Evolutionary conservation across 2,888 invertebrate species (phyloP).

Genomic region (Mycalesis mineus): DNA sequence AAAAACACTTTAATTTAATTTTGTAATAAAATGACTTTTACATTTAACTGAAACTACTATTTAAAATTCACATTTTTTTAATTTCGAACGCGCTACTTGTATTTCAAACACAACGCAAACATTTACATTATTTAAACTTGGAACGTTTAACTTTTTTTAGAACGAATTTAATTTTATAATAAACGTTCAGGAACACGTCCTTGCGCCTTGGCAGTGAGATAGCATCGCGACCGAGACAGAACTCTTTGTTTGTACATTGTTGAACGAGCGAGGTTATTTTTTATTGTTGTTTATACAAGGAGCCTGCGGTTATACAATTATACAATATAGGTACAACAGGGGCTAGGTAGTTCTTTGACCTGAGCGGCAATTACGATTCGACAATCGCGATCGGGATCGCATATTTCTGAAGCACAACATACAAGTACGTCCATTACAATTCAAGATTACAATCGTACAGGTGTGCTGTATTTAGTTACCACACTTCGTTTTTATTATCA

Average conservation of each 20-base stretch:
- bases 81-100: no score
- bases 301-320: conserved; percentile 37
- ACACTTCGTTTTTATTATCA: not conserved
- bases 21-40: no score
- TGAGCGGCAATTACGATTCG: conserved; percentile 14
- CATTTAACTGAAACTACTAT: not conserved
- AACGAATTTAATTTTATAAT: not conserved
- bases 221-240: conserved; percentile 45
- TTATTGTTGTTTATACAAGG: conserved; percentile 54
- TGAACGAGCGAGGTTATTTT: conserved; percentile 39
- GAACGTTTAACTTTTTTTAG: not conserved
- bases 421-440: not conserved
- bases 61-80: no score
- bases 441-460: not conserved
- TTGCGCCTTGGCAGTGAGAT: conserved; percentile 64
- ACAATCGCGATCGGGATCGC: not conserved
- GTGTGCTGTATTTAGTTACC: not conserved
- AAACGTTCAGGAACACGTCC: conserved; percentile 46
- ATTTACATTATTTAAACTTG: not conserved
- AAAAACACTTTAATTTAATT: not conserved
- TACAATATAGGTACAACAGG: conserved; percentile 25
- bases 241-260: conserved; percentile 59
- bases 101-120: not conserved
- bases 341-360: conserved; percentile 56
- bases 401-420: not conserved